Evolutionary conservation across 2,113 vertebrate species (phyloP).

Genomic region (Sus scrofa): DNA sequence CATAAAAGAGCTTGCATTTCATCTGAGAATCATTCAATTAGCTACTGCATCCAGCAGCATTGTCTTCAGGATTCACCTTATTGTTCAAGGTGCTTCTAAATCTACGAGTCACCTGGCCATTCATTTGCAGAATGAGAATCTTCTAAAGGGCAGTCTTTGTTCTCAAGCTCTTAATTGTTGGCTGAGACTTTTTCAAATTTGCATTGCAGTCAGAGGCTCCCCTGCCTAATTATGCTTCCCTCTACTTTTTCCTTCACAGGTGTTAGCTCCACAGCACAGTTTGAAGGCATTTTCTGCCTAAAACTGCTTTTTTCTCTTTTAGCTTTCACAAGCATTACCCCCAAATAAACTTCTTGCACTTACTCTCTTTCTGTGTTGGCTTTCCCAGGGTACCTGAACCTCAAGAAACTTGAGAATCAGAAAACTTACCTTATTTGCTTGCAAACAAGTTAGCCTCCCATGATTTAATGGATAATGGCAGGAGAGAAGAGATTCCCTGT

Average conservation of each 20-base stretch:
- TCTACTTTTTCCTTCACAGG: not conserved
- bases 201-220: not conserved
- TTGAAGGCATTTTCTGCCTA: no score
- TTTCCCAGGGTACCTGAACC: no score
- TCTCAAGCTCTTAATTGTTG: not conserved
- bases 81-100: not conserved
- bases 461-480: no score
- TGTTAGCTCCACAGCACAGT: not conserved
- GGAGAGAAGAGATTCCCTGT: no score
- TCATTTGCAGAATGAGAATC: not conserved
- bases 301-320: no score
- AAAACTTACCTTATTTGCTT: no score
- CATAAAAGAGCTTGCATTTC: not conserved
- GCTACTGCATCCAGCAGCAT: not conserved
- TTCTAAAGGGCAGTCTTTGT: not conserved
- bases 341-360: no score
- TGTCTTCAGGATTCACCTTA: not conserved
- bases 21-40: not conserved
- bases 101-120: not conserved
- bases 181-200: not conserved
- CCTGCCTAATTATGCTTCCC: not conserved
- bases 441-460: no score
- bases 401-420: no score
- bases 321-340: no score
- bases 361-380: no score